phyloP scores from a whole-genome alignment of 2,113 vertebrate species.

The Heteronetta atricapilla region DNA sequence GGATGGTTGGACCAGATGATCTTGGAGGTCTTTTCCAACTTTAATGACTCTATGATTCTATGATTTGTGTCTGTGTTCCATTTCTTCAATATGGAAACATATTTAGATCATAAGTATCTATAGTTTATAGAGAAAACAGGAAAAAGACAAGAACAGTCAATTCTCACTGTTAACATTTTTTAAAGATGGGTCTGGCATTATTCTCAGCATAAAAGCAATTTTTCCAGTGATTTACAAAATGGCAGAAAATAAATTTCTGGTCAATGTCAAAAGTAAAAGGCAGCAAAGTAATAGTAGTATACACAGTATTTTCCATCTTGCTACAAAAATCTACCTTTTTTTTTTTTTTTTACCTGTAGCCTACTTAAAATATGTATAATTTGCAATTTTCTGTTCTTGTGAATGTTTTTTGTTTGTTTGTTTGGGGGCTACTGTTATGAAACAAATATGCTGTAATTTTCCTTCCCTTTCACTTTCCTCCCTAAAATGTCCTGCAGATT shows the following conservation, averaged over 20 bases:
- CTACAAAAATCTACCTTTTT: background rate
- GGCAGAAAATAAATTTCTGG: background rate
- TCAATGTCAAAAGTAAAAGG: background rate
- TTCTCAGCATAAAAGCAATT: background rate
- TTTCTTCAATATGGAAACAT: background rate
- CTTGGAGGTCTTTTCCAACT: no score
- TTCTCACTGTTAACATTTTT: background rate
- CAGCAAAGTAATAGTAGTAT: background rate
- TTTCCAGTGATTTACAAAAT: background rate
- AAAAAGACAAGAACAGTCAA: background rate
- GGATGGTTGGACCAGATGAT: no score
- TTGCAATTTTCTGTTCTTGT: background rate
- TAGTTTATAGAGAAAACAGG: background rate
- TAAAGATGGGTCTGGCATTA: background rate
- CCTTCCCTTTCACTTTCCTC: background rate
- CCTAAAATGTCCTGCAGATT: background rate
- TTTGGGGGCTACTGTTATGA: background rate
- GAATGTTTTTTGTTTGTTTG: background rate
- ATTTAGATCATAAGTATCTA: background rate
- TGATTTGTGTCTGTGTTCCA: background rate
- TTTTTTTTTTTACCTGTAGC: slow-evolving; percentile 8
- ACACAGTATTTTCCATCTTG: background rate
- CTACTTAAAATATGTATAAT: background rate
- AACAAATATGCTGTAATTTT: background rate
- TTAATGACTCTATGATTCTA: no score